Conservation (phyloP, 2,113 vertebrate species). For the Oryzias woworae region DNA sequence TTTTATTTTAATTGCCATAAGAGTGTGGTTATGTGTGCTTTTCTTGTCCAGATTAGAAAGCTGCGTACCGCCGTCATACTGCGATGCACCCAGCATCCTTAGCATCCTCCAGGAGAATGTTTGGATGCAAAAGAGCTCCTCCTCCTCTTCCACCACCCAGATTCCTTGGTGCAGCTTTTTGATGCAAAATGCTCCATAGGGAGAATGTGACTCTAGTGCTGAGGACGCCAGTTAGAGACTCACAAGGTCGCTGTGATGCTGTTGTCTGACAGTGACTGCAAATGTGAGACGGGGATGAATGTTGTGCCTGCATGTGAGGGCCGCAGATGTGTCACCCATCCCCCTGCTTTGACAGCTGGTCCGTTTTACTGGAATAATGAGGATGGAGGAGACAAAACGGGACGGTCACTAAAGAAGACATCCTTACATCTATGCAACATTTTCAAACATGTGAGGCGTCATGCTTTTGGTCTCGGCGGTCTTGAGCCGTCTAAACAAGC, state of each 20-base stretch:
- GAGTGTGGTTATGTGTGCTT: neutral
- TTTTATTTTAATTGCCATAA: neutral
- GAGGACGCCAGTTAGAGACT: constrained; percentile 5
- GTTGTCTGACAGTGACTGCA: neutral
- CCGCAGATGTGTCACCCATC: constrained; percentile 61
- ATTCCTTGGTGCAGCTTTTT: constrained; percentile 7
- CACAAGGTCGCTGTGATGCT: constrained; percentile 44
- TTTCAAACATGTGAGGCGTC: neutral
- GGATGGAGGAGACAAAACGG: constrained; percentile 13
- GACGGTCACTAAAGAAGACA: neutral
- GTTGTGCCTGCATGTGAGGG: constrained; percentile 13
- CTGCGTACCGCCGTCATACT: constrained; percentile 53
- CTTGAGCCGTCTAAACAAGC: neutral
- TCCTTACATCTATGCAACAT: neutral
- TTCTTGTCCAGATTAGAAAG: neutral
- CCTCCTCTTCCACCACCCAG: constrained; percentile 11
- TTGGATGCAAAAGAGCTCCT: constrained; percentile 13
- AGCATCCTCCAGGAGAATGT: constrained; percentile 48
- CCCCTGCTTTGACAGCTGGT: constrained; percentile 56
- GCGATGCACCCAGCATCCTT: constrained; percentile 49
- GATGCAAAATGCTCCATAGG: constrained; percentile 7
- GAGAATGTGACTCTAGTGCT: constrained; percentile 12
- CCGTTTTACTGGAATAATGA: constrained; percentile 34
- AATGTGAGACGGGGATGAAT: constrained; percentile 17
- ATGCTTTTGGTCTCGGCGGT: neutral